A percentile compares a stretch with the other conserved stretches of the same genome.
Conservation (phyloP, 1,140 invertebrate genomes). For the Plodia interpunctella region DNA sequence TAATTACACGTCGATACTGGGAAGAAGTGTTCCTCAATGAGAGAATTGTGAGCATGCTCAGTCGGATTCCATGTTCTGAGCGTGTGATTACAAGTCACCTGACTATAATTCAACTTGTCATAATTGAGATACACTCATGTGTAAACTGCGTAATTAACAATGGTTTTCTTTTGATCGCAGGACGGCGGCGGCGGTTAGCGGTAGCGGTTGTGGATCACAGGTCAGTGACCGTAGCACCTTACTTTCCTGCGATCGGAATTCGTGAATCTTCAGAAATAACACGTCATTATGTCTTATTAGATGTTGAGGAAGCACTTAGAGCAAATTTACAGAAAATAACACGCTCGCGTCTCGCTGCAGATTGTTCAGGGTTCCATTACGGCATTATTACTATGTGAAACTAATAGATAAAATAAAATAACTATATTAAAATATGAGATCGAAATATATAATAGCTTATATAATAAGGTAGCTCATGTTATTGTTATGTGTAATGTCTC, state of each 20-base stretch:
- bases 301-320: slow-evolving; percentile 59
- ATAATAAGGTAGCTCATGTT: neutral
- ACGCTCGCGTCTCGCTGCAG: slow-evolving; percentile 32
- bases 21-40: slow-evolving; percentile 28
- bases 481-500: too few relatives aligned
- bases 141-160: slow-evolving; percentile 52
- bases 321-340: slow-evolving; percentile 57
- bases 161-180: slow-evolving; percentile 53
- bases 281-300: slow-evolving; percentile 67
- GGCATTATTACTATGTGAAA: slow-evolving; percentile 41
- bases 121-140: slow-evolving; percentile 43
- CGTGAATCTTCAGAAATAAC: slow-evolving; percentile 66
- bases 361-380: slow-evolving; percentile 44
- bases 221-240: slow-evolving; percentile 62
- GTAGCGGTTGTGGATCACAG: slow-evolving; percentile 54
- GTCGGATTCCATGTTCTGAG: slow-evolving; percentile 12
- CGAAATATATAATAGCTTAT: neutral
- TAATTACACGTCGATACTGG: slow-evolving; percentile 32
- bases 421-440: slow-evolving; percentile 16
- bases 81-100: slow-evolving; percentile 37
- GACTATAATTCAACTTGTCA: slow-evolving; percentile 38
- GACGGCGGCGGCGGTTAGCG: slow-evolving; percentile 44
- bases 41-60: slow-evolving; percentile 21
- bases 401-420: slow-evolving; percentile 8
- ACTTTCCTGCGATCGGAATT: slow-evolving; percentile 59